Evolutionary conservation across 2,888 invertebrate genomes (phyloP).

Genomic region (Melanargia galathea): DNA sequence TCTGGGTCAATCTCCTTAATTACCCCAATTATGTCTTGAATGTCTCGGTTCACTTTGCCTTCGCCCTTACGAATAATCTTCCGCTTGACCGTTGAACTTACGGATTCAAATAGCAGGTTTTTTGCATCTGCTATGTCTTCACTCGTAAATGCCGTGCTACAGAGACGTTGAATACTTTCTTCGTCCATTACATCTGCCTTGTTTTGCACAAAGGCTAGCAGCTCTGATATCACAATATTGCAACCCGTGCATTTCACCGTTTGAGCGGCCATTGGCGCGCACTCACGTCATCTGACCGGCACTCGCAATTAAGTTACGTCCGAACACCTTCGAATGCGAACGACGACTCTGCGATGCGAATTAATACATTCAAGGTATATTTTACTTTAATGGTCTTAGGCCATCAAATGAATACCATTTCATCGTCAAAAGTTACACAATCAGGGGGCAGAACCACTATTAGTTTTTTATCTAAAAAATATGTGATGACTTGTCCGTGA

Average conservation of each 20-base stretch:
- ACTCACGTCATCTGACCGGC: not conserved
- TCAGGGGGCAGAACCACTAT: too few species aligned
- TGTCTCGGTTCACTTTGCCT: not conserved
- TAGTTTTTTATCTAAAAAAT: too few species aligned
- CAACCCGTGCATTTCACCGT: not conserved
- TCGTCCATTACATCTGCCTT: slow-evolving; percentile 1
- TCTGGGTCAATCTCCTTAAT: not conserved
- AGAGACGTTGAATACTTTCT: slow-evolving; percentile 4
- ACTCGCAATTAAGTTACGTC: too few species aligned
- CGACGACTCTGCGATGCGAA: too few species aligned
- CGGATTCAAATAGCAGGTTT: not conserved
- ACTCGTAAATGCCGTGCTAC: not conserved
- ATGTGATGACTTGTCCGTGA: too few species aligned
- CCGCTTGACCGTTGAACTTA: not conserved
- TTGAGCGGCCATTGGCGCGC: not conserved
- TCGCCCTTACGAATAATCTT: not conserved
- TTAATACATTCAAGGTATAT: too few species aligned
- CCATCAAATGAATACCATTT: too few species aligned
- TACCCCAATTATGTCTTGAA: not conserved
- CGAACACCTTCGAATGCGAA: too few species aligned
- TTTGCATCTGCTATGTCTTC: not conserved
- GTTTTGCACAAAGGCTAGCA: not conserved
- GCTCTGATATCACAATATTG: not conserved
- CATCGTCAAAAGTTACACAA: too few species aligned
- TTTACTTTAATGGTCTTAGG: too few species aligned